phyloP scores from a whole-genome alignment of 2,113 vertebrate species.

The Pseudorectes ferrugineus region DNA sequence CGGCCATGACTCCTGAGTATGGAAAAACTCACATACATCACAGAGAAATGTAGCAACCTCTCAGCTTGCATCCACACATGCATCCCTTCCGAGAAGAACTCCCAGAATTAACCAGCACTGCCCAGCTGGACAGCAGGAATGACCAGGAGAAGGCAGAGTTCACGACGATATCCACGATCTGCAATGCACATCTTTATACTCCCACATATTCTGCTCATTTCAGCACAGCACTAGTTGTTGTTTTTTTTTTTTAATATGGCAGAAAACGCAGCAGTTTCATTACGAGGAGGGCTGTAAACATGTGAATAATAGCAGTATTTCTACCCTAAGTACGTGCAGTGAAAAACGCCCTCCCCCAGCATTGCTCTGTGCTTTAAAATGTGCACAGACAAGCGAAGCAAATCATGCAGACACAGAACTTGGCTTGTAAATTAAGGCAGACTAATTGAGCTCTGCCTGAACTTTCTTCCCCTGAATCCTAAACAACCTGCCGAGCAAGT shows the following conservation, averaged over 20 bases:
- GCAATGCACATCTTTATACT: background rate
- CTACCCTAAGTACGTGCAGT: background rate
- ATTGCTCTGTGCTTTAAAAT: background rate
- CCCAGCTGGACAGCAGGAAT: background rate
- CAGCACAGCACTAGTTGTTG: background rate
- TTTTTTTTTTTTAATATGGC: background rate
- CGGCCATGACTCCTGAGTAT: rapidly evolving
- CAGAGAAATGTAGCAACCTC: background rate
- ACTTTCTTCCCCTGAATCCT: constrained; percentile 15
- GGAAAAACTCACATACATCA: background rate
- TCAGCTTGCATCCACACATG: rapidly evolving
- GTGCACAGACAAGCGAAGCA: background rate
- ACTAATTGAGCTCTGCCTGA: background rate
- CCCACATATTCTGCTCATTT: background rate
- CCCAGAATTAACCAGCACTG: background rate
- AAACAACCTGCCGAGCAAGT: background rate
- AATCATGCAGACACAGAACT: background rate
- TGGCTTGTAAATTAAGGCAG: background rate
- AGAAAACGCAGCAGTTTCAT: background rate
- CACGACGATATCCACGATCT: rapidly evolving
- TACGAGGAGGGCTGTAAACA: background rate
- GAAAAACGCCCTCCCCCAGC: background rate
- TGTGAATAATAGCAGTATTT: background rate
- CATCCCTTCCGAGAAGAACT: background rate
- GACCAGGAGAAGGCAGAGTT: background rate